A percentile compares a stretch with the other conserved stretches of the same genome.
Conservation (phyloP, 2,888 invertebrate species). For the Amphipyra tragopoginis region DNA sequence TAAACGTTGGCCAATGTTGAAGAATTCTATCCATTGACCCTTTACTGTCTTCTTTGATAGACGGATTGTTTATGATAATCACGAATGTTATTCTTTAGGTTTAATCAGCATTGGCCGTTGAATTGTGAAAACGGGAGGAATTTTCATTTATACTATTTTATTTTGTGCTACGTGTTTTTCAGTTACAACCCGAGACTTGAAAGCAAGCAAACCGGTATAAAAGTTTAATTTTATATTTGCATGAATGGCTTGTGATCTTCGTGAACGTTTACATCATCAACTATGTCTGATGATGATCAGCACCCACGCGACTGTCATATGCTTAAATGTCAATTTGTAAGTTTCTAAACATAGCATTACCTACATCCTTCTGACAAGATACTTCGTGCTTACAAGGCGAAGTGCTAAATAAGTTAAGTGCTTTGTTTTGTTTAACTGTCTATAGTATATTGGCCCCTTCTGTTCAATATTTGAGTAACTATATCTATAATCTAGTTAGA, state of each 20-base stretch:
- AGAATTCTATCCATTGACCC: conserved; percentile 3
- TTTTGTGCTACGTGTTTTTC: no score
- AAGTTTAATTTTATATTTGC: no score
- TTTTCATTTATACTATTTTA: no score
- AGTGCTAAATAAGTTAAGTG: conserved; percentile 38
- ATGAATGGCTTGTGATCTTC: no score
- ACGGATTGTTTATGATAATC: neutral
- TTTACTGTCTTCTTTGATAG: conserved; percentile 8
- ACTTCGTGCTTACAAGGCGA: conserved; percentile 4
- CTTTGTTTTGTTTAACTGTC: conserved; percentile 29
- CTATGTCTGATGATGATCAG: neutral
- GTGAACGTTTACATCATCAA: no score
- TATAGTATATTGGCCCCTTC: conserved; percentile 28
- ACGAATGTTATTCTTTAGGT: no score
- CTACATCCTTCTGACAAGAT: conserved; percentile 6
- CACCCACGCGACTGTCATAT: neutral
- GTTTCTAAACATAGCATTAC: conserved; percentile 22
- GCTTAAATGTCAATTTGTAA: conserved; percentile 16
- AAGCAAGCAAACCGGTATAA: no score
- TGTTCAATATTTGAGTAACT: conserved; percentile 2
- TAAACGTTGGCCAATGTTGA: neutral
- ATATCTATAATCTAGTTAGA: conserved; percentile 4
- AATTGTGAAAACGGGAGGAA: no score
- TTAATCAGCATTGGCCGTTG: no score
- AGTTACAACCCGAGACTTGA: no score